Base-by-base conservation (phyloP, 2,113 vertebrate genomes). In the Trogon surrucura region DNA sequence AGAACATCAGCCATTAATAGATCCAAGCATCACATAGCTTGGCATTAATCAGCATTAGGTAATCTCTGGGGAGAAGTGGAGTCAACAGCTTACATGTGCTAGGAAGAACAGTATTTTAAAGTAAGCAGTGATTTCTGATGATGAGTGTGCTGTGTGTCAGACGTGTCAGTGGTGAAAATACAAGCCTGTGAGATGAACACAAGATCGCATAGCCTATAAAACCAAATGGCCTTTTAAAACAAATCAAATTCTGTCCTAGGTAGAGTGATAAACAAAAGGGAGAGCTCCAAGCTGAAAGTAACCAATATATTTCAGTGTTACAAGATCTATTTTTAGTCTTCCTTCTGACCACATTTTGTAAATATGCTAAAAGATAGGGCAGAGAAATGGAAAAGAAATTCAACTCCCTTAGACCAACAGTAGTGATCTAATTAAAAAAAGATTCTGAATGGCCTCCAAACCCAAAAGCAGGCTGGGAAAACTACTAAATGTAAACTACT, bases 261-360 rank as follows among this genome's bases (percentile, higher is more conserved):
- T 22, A 71, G 71, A 92, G 82, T 6, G 11, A 32, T 85, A 77
- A 92, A 95, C 23, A 65, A 65, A 96, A 84, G 30, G 15, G 13
- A 72, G 50, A 57, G 16, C 50, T 80, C 38, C 45, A 92, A 80
- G 79, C 16, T 72, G 30, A 89, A 73, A 66, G 12, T 34, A 86
- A 41, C 36, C 54, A n/a, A 47, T 23, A 56, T 25, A 58, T 89
- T 92, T 89, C 36, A 54, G 12, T 47, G 45, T 56, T 84, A 54
- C 6, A 86, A 88, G 65, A 85, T 23, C 81, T 94, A 77, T 88
- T 89, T 94, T 73, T 83, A 73, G 53, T 70, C 60, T 47, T 89
- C 41, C 12, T 78, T 74, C 80, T 91, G 84, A 92, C 30, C 17
- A 64, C 29, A 67, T 47, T 81, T 89, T 84, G 25, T 56, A 87